Evolutionary conservation across 2,797 vertebrate genomes (phyloP).

Genomic region (Epinephelus malabaricus): DNA sequence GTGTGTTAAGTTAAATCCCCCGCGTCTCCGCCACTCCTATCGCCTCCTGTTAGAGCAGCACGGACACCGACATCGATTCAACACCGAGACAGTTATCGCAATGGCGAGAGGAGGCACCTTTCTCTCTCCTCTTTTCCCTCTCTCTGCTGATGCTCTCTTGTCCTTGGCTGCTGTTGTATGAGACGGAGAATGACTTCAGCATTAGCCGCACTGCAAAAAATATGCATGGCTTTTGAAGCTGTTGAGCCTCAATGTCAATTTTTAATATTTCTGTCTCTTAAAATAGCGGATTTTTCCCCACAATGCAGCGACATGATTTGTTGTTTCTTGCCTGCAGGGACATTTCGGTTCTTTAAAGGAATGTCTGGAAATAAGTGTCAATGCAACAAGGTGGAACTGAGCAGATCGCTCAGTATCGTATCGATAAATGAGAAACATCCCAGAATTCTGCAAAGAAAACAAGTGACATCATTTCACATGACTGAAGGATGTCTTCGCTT

Average conservation of each 20-base stretch:
- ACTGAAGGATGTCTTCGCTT: neutral
- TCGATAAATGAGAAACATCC: neutral
- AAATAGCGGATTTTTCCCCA: neutral
- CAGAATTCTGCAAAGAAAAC: neutral
- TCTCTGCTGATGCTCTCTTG: slow-evolving; percentile 73
- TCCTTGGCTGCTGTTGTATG: slow-evolving; percentile 78
- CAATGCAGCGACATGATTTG: neutral
- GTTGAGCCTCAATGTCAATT: slow-evolving; percentile 30
- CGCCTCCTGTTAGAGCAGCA: slow-evolving; percentile 87
- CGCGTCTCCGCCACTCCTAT: slow-evolving; percentile 75
- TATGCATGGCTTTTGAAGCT: slow-evolving; percentile 32
- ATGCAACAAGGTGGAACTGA: slow-evolving; percentile 17
- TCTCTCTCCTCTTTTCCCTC: slow-evolving; percentile 61
- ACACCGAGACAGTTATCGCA: slow-evolving; percentile 66
- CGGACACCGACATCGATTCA: slow-evolving; percentile 68
- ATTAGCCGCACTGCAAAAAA: slow-evolving; percentile 67
- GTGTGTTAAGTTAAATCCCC: slow-evolving; percentile 71
- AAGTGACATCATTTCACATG: neutral
- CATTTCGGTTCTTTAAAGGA: neutral
- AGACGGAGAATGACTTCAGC: slow-evolving; percentile 75
- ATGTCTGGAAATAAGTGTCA: slow-evolving; percentile 11
- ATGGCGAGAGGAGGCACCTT: slow-evolving; percentile 84
- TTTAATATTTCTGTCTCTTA: too few species aligned
- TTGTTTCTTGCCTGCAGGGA: neutral
- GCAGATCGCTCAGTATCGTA: neutral